Conservation (phyloP, 1,140 invertebrate species). For the Leucophenga varia region DNA sequence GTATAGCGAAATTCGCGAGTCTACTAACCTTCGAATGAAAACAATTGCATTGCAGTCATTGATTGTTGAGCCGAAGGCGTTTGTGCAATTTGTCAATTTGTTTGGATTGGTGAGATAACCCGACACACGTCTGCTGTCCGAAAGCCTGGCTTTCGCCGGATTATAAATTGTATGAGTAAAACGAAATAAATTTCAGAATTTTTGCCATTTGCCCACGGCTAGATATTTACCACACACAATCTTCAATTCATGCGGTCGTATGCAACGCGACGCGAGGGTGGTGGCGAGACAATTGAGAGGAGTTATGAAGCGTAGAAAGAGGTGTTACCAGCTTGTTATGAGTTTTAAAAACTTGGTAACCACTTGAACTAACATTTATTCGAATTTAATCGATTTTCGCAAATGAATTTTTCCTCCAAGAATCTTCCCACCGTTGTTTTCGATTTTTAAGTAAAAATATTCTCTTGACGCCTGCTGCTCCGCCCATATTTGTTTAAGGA, state of each 20-base stretch:
- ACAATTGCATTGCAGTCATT: too few relatives aligned
- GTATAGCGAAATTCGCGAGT: too few relatives aligned
- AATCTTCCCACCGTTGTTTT: slow-evolving; percentile 17
- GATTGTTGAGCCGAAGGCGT: background rate
- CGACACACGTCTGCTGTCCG: too few relatives aligned
- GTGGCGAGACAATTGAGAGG: background rate
- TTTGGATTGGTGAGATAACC: too few relatives aligned
- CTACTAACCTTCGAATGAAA: too few relatives aligned
- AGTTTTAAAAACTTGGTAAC: slow-evolving; percentile 50
- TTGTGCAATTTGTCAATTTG: too few relatives aligned
- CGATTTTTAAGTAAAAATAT: slow-evolving; percentile 19
- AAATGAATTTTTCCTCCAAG: slow-evolving; percentile 40
- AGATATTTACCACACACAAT: slow-evolving; percentile 37
- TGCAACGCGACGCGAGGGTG: slow-evolving; percentile 28
- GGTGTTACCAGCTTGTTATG: slow-evolving; percentile 51
- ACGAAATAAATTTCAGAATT: slow-evolving; percentile 49
- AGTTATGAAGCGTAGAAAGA: slow-evolving; percentile 33
- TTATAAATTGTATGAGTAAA: slow-evolving; percentile 42
- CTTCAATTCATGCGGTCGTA: background rate
- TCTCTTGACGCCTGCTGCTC: slow-evolving; percentile 36
- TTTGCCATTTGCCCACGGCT: slow-evolving; percentile 27
- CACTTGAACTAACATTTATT: slow-evolving; percentile 46
- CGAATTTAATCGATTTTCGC: slow-evolving; percentile 51
- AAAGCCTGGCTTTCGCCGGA: slow-evolving; percentile 12
- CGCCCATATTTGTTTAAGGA: slow-evolving; percentile 40